Conservation (phyloP, 2,888 invertebrate genomes). For the Synergus itoensis region DNA sequence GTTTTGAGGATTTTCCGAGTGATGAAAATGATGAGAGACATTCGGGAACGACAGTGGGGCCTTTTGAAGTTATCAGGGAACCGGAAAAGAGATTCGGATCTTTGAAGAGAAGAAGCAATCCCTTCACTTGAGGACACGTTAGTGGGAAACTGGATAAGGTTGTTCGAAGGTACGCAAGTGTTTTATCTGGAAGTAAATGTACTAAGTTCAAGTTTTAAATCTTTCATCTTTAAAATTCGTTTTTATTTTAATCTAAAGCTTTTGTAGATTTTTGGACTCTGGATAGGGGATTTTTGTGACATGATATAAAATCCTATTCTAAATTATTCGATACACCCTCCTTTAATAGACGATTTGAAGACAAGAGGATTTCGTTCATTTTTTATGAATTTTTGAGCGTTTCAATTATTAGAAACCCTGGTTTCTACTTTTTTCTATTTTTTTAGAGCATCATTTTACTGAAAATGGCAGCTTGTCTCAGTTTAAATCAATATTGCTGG, state of each 20-base stretch:
- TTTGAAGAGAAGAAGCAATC: conserved; percentile 78
- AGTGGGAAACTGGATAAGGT: conserved; percentile 37
- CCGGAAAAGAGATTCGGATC: conserved; percentile 77
- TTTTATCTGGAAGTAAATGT: conserved; percentile 28
- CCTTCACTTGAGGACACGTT: conserved; percentile 74
- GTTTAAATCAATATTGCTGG: too few species aligned
- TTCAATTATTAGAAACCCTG: too few species aligned
- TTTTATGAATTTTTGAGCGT: neutral
- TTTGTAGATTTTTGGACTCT: neutral
- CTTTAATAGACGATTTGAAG: neutral
- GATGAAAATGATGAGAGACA: conserved; percentile 80
- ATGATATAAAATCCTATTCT: neutral
- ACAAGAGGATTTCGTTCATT: neutral
- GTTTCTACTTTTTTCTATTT: neutral
- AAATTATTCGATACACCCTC: neutral
- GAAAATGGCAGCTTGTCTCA: neutral
- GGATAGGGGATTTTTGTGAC: neutral
- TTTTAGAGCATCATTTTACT: neutral
- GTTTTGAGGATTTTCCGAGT: conserved; percentile 86
- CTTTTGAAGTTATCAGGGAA: conserved; percentile 83
- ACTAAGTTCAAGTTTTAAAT: conserved; percentile 20
- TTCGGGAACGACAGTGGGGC: conserved; percentile 78
- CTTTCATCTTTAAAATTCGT: too few species aligned
- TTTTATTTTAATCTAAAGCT: neutral
- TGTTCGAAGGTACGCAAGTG: conserved; percentile 29